phyloP scores from a whole-genome alignment of 2,113 vertebrate species.

The Macaca nemestrina region DNA sequence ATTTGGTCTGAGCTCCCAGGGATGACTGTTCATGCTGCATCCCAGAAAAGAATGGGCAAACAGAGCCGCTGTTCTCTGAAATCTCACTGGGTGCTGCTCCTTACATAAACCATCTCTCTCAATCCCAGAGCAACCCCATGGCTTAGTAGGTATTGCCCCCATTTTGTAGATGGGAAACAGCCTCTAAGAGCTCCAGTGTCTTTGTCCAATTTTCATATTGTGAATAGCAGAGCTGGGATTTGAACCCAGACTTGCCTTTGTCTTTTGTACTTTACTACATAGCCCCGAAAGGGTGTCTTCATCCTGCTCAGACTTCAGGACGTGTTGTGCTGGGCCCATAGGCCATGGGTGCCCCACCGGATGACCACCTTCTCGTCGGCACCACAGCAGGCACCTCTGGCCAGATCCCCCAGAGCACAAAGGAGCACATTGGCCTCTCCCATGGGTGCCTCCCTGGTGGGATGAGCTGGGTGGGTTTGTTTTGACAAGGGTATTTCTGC shows the following conservation, averaged over 20 bases:
- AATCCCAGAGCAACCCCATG: background rate
- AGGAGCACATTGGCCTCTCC: background rate
- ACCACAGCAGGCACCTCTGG: background rate
- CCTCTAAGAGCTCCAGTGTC: background rate
- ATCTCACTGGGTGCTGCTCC: background rate
- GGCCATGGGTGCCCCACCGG: no score
- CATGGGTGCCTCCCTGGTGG: background rate
- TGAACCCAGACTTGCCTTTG: background rate
- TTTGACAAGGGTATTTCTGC: background rate
- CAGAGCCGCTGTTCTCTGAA: background rate
- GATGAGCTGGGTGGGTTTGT: background rate
- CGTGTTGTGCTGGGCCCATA: background rate
- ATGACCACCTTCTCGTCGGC: background rate
- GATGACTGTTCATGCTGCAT: background rate
- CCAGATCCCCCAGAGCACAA: background rate
- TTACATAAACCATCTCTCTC: background rate
- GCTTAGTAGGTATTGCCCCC: background rate
- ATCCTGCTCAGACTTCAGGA: no score
- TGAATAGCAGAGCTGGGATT: background rate
- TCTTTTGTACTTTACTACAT: background rate
- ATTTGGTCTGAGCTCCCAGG: background rate
- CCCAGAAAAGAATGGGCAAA: background rate
- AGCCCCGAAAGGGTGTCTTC: background rate
- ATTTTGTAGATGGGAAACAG: conserved; percentile 4
- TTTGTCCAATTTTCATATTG: background rate